Evolutionary conservation across 2,888 invertebrate species (phyloP), one percentile per base, ranked within the genome.

Genomic region (Epinotia bilunana): DNA sequence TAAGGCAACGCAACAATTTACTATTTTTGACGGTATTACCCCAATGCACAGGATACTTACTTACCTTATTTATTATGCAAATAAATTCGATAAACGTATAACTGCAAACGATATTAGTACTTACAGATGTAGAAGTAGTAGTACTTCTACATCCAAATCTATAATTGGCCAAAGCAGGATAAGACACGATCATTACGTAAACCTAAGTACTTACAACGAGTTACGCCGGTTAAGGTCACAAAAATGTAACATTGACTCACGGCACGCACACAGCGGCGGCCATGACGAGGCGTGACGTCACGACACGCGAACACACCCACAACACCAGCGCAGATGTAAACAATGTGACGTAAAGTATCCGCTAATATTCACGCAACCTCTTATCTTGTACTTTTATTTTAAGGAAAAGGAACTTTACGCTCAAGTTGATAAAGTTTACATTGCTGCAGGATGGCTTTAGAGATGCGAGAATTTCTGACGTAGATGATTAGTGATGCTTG

Each of bases 201-300:
- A 67, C 76, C 76, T 74, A 74, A 91, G 87, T 87, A 90, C 23
- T 28, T 28, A 28, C 88, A 87, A 86, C 64, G 86, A 82, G 83
- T 88, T 87, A 88, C 86, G 86, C 87, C 90, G 93, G 93, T 93
- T 92, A 93, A 93, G 93, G 93, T 93, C 93, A 93, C 91, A 92
- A 93, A 93, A 93, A 92, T 93, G 91, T 93, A 92, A 90, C 92
- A 91, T 91, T 91, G 92, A 72, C 63, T 76, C 74, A 81, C 84
- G 79, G 81, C 79, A 83, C 85, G 79, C 83, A 84, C 88, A 88
- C 88, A 80, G 65, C 58, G 72, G 71, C 69, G 75, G 81, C 81
- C 82, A 86, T 90, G 90, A 90, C 89, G 90, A 88, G 85, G 87
- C 83, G 88, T 93, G 93, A 93, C 93, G 93, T 93, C 93, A 93